Conservation (phyloP, 1,140 invertebrate genomes). For the Orius laevigatus region DNA sequence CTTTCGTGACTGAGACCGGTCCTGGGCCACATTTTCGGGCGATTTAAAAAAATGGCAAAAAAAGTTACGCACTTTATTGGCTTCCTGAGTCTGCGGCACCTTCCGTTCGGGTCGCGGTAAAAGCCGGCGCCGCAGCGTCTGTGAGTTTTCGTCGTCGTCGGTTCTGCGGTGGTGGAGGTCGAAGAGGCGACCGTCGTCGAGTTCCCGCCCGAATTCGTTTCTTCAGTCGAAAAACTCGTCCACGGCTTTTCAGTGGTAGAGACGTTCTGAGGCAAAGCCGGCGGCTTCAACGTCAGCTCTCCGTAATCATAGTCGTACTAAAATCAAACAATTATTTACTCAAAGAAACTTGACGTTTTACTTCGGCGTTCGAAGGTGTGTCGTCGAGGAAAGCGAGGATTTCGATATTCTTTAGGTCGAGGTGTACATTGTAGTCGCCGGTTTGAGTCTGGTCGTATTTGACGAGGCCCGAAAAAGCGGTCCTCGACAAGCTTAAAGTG, state of each 20-base stretch:
- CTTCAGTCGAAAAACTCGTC: neutral
- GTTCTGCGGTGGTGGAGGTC: neutral
- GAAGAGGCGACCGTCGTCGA: conserved; percentile 6
- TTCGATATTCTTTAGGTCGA: conserved; percentile 58
- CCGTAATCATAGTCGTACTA: conserved; percentile 32
- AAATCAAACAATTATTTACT: conserved; percentile 2
- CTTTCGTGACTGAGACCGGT: no score
- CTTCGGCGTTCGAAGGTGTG: conserved; percentile 20
- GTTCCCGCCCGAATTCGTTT: neutral
- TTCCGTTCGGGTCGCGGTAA: conserved; percentile 20
- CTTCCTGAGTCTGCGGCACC: conserved; percentile 21
- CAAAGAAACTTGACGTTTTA: neutral
- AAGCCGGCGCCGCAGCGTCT: conserved; percentile 22
- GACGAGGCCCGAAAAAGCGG: conserved; percentile 7
- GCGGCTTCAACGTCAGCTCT: conserved; percentile 30
- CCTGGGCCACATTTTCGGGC: no score
- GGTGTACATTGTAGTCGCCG: conserved; percentile 57
- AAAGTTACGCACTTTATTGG: conserved; percentile 12
- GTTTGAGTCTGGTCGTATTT: conserved; percentile 55
- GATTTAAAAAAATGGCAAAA: no score
- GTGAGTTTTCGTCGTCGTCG: conserved; percentile 9
- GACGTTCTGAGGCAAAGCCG: neutral
- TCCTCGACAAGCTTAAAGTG: neutral
- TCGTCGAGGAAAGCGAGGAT: conserved; percentile 47
- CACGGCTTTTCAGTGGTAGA: conserved; percentile 1